Conservation (phyloP, 2,113 vertebrate genomes). For the Zapus hudsonius region DNA sequence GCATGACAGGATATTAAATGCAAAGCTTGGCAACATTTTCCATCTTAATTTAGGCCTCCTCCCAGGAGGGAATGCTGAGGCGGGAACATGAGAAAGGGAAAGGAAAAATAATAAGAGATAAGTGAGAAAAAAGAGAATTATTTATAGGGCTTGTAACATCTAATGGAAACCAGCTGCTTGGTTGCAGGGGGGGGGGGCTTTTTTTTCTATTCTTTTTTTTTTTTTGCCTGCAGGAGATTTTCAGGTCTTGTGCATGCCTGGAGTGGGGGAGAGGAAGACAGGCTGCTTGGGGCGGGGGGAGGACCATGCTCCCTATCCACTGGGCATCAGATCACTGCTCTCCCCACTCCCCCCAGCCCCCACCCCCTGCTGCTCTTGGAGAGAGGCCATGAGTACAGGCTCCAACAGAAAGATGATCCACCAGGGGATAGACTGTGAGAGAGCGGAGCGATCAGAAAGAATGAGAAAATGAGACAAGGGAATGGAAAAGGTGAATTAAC, state of each 20-base stretch:
- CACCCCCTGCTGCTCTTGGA: slow-evolving; percentile 79
- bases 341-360: slow-evolving; percentile 63
- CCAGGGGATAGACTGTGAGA: slow-evolving; percentile 61
- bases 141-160: slow-evolving; percentile 72
- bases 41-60: slow-evolving; percentile 68
- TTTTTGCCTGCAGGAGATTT: slow-evolving; percentile 44
- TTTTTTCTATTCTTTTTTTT: slow-evolving; percentile 27
- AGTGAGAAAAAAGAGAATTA: slow-evolving; percentile 77
- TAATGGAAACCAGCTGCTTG: slow-evolving; percentile 78
- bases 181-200: background rate
- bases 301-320: background rate
- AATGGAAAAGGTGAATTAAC: slow-evolving; percentile 75
- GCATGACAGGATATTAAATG: slow-evolving; percentile 60
- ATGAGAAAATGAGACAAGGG: slow-evolving; percentile 69
- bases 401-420: slow-evolving; percentile 77
- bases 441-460: slow-evolving; percentile 65
- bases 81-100: slow-evolving; percentile 73
- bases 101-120: slow-evolving; percentile 80
- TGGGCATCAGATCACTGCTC: slow-evolving; percentile 37
- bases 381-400: slow-evolving; percentile 71
- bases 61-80: slow-evolving; percentile 59
- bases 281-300: background rate
- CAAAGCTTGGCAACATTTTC: slow-evolving; percentile 65
- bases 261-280: background rate
- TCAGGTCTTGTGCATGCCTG: slow-evolving; percentile 51